Evolutionary conservation across 2,113 vertebrate species (phyloP), one percentile per base, ranked within the genome.

Genomic region (Corythoichthys haematopterus): DNA sequence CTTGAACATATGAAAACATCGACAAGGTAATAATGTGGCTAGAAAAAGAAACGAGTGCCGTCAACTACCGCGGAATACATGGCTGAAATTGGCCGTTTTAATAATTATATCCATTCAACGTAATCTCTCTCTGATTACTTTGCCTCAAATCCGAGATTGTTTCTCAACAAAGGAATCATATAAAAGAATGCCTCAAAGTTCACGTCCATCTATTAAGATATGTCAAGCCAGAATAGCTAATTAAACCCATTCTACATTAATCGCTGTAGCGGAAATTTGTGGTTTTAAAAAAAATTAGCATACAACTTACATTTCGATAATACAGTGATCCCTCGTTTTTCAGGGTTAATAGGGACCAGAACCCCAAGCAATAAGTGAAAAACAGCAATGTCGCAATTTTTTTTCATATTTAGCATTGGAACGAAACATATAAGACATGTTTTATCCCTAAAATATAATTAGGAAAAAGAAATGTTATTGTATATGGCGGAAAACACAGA

Each of bases 71-170:
- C 4, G 8, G 37, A n/a, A 20, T 20, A 28, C 38, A 63, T 46
- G 56, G 47, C 70, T 70, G 74, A 65, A 50, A 86, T 81, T 84
- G 71, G 76, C 76, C 82, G 70, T 84, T 80, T 74, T 58, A 76
- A 76, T 82, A 86, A 84, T 85, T 77, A 76, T 71, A 84, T 72
- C 76, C 82, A 84, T 85, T 81, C 78, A 78, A 81, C 55, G 71
- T 38, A 6, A 38, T 5, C 56, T 65, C 20, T 47, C 43, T 48
- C 37, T 13, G 36, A 43, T 43, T 8, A 3, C 40, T 43, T 43
- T 7, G 40, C 40, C 40, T 43, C 40, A 43, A 43, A 43, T 43
- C 6, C 47, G 12, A 48, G 52, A 16, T 53, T 53, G n/a, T 16
- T 53, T 2, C 20, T 20, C 6, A 53, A 16, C 16, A 53, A 43